Conservation (phyloP, 2,113 vertebrate genomes). For the Candoia aspera region DNA sequence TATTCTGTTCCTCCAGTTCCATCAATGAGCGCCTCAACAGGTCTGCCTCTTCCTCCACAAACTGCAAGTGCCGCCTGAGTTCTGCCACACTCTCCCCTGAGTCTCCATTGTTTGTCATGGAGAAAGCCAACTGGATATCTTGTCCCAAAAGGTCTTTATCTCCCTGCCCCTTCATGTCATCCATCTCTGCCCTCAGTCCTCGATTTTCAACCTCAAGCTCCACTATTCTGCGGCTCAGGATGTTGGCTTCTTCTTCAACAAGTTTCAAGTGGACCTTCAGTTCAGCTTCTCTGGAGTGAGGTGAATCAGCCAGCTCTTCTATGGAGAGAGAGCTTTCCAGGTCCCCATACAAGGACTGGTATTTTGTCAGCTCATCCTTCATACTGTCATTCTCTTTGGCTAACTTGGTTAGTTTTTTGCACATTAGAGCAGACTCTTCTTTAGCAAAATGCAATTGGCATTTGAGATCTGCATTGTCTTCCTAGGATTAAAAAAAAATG, state of each 20-base stretch:
- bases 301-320: constrained; percentile 91
- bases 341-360: constrained; percentile 89
- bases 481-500: constrained; percentile 68
- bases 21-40: constrained; percentile 91
- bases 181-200: constrained; percentile 94
- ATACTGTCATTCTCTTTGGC: constrained; percentile 95
- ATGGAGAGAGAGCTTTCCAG: constrained; percentile 88
- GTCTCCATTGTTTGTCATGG: constrained; percentile 71
- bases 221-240: constrained; percentile 93
- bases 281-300: constrained; percentile 92
- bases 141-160: constrained; percentile 73
- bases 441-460: constrained; percentile 98
- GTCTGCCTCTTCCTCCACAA: constrained; percentile 98
- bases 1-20: constrained; percentile 98
- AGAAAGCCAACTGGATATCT: constrained; percentile 68
- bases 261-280: constrained; percentile 93
- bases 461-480: constrained; percentile 94
- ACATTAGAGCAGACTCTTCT: constrained; percentile 97
- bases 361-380: constrained; percentile 95
- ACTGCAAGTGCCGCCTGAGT: constrained; percentile 94
- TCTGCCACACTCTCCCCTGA: constrained; percentile 87
- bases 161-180: constrained; percentile 85
- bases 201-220: constrained; percentile 98
- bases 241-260: constrained; percentile 97
- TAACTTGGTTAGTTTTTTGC: constrained; percentile 96